A percentile compares a stretch with the other conserved stretches of the same genome.
Conservation (phyloP, 30 jellyfish, hydroid and myxozoan genomes). For the Hydractinia symbiolongicarpus region DNA sequence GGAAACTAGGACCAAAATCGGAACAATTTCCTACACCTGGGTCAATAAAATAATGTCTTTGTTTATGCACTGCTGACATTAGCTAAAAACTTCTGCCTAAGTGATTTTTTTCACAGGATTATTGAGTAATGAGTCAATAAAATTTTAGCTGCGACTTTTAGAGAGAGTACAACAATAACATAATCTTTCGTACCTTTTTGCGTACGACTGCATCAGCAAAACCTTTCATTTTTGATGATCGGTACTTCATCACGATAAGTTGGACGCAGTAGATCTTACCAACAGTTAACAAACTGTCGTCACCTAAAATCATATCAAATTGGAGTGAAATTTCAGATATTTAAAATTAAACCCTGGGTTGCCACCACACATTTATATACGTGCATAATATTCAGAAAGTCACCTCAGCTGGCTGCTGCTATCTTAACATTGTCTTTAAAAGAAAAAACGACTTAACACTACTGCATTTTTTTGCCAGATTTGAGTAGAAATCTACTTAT, state of each 20-base stretch:
- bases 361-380: neutral
- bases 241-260: constrained; percentile 59
- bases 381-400: neutral
- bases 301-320: neutral
- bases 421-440: neutral
- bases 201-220: neutral
- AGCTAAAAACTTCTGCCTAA: too few species aligned
- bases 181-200: neutral
- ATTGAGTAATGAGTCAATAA: too few species aligned
- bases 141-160: too few species aligned
- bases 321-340: too few species aligned
- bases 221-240: constrained; percentile 22
- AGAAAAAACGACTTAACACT: neutral
- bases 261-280: constrained; percentile 87
- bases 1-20: too few species aligned
- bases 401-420: neutral
- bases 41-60: too few species aligned
- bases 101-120: too few species aligned
- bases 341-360: too few species aligned
- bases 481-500: too few species aligned
- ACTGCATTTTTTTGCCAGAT: neutral
- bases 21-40: too few species aligned
- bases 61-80: too few species aligned
- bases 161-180: too few species aligned
- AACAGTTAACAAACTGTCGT: constrained; percentile 65